These are phyloP conservation scores for Aspidiotus rigidus DNA, from an alignment of 2,888 invertebrate genomes.

Conservation along the genomic window DNA sequence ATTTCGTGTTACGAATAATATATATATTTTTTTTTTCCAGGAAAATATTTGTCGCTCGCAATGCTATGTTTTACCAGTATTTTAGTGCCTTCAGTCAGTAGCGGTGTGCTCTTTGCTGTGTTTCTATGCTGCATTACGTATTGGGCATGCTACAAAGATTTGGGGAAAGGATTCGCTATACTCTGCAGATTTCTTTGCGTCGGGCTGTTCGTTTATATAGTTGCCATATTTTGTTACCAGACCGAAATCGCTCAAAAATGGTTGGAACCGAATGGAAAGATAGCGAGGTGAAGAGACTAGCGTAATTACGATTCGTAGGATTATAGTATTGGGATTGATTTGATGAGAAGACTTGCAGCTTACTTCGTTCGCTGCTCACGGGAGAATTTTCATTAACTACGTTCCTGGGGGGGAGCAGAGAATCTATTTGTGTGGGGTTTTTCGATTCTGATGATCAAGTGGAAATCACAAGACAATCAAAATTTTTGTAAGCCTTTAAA, in stretches of 20 bases:
- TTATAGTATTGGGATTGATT: too few species aligned
- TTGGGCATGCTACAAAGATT: slow-evolving; percentile 71
- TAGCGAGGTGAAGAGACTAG: background rate
- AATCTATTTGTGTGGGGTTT: too few species aligned
- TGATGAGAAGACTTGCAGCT: too few species aligned
- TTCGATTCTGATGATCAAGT: too few species aligned
- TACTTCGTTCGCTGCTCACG: too few species aligned
- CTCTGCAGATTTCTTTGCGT: slow-evolving; percentile 60
- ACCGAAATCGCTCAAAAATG: slow-evolving; percentile 68
- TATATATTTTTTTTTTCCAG: slow-evolving; percentile 44
- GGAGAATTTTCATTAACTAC: too few species aligned
- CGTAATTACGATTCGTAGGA: too few species aligned
- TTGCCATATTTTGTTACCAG: slow-evolving; percentile 70
- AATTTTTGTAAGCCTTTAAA: too few species aligned
- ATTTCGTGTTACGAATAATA: background rate
- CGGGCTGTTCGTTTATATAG: slow-evolving; percentile 66
- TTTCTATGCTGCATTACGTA: slow-evolving; percentile 78
- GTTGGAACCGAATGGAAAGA: slow-evolving; percentile 43
- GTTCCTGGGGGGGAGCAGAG: too few species aligned
- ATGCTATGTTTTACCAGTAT: slow-evolving; percentile 64
- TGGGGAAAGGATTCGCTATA: slow-evolving; percentile 68
- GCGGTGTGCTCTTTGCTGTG: slow-evolving; percentile 74
- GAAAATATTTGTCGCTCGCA: slow-evolving; percentile 56
- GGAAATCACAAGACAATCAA: too few species aligned
- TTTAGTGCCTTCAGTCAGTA: slow-evolving; percentile 70